Conservation (phyloP, 2,113 vertebrate species). For the Grus americana region DNA sequence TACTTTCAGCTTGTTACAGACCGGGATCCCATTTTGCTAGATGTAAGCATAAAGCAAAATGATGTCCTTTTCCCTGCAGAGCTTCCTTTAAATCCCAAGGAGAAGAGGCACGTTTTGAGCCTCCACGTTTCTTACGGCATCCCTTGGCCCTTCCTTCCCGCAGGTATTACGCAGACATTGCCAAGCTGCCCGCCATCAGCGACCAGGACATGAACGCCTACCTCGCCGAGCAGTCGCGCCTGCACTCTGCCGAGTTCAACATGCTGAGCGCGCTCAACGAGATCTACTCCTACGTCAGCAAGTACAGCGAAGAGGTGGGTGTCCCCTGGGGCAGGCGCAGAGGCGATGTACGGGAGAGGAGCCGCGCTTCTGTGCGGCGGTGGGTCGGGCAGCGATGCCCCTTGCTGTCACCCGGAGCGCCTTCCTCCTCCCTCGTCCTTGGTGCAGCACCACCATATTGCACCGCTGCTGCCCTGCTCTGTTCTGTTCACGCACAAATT, state of each 20-base stretch:
- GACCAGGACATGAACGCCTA: constrained; percentile 99
- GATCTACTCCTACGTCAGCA: constrained; percentile 98
- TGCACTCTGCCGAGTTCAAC: constrained; percentile 94
- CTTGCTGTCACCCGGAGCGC: background rate
- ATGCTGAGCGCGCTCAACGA: constrained; percentile 97
- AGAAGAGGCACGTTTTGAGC: background rate
- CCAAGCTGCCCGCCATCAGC: constrained; percentile 94
- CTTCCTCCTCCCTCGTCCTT: background rate
- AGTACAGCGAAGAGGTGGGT: constrained; percentile 96
- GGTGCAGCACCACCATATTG: fast-evolving
- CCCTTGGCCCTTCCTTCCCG: background rate
- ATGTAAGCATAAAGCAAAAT: background rate
- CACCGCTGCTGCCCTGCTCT: fast-evolving
- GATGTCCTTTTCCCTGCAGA: background rate
- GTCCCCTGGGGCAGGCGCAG: background rate
- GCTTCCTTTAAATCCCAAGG: background rate
- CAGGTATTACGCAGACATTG: constrained; percentile 98
- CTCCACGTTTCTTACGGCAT: fast-evolving
- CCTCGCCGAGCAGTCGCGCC: constrained; percentile 95
- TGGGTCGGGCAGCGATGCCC: background rate
- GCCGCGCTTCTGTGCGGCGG: fast-evolving
- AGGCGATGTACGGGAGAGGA: background rate
- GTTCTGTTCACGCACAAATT: background rate
- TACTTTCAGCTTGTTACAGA: background rate
- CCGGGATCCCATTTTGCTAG: background rate